Evolutionary conservation across 1,140 invertebrate genomes (phyloP).

Genomic region (Cydia fagiglandana): DNA sequence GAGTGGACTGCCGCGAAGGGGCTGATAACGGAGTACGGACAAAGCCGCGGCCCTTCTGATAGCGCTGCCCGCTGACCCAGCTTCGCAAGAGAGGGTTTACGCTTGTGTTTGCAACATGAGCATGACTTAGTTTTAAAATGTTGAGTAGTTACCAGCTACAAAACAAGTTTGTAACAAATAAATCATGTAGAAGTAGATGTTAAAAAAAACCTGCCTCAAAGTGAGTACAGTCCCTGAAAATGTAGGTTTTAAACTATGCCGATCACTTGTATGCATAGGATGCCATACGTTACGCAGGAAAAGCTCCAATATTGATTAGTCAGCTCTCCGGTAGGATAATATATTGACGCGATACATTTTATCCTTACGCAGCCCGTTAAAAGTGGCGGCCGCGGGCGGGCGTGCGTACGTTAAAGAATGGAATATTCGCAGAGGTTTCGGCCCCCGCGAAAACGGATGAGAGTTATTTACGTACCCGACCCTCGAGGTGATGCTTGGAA

Average conservation of each 20-base stretch:
- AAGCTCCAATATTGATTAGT: slow-evolving; percentile 25
- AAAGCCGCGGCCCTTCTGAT: background rate
- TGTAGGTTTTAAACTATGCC: slow-evolving; percentile 5
- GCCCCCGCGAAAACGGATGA: slow-evolving; percentile 43
- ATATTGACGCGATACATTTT: slow-evolving; percentile 29
- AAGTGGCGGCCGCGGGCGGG: slow-evolving; percentile 36
- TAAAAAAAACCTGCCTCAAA: background rate
- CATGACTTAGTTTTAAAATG: background rate
- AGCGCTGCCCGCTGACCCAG: background rate
- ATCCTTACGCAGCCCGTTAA: slow-evolving; percentile 33
- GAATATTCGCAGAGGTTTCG: slow-evolving; percentile 30
- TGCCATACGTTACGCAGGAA: slow-evolving; percentile 1
- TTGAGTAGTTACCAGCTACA: too few relatives aligned
- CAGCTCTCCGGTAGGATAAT: slow-evolving; percentile 28
- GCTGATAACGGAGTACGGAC: background rate
- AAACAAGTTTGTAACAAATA: background rate
- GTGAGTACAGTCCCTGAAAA: background rate
- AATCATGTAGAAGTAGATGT: background rate
- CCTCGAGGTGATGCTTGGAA: slow-evolving; percentile 48
- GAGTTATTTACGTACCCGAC: slow-evolving; percentile 55
- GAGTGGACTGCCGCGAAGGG: slow-evolving; percentile 8
- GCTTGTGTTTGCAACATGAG: background rate
- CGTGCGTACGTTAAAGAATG: slow-evolving; percentile 37
- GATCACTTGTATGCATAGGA: background rate
- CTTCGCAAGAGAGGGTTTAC: background rate